phyloP scores from a whole-genome alignment of 2,888 invertebrate species.

The Tenthredo distinguenda region DNA sequence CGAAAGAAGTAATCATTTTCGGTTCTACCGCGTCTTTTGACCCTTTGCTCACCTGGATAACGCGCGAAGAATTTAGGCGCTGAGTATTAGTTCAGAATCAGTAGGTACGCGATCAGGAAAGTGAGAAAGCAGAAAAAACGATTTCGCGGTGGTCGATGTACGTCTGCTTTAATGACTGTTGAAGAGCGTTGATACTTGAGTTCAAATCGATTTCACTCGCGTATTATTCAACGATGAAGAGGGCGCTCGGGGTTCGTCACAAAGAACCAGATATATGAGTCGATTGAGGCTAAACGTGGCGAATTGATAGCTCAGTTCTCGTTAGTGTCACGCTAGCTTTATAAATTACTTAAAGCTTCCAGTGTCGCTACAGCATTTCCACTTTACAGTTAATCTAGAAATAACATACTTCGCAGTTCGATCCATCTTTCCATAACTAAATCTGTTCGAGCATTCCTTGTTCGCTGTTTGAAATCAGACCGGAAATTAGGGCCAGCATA shows the following conservation, averaged over 20 bases:
- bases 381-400: background rate
- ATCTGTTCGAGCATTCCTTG: background rate
- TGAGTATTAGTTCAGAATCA: background rate
- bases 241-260: slow-evolving; percentile 20
- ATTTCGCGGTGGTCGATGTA: background rate
- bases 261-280: background rate
- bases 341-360: slow-evolving; percentile 4
- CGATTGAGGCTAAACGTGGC: background rate
- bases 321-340: slow-evolving; percentile 15
- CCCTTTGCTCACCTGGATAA: background rate
- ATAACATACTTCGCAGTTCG: background rate
- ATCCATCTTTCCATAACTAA: background rate
- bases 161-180: slow-evolving; percentile 32
- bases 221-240: slow-evolving; percentile 19
- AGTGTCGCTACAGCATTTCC: background rate
- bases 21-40: background rate
- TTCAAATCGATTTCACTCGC: slow-evolving; percentile 31
- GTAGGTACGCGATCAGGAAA: background rate
- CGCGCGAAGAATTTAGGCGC: background rate
- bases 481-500: too few species aligned
- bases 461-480: background rate
- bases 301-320: slow-evolving; percentile 24
- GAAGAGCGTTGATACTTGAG: slow-evolving; percentile 26
- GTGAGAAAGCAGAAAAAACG: background rate
- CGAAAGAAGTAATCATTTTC: too few species aligned